phyloP scores from a whole-genome alignment of 2,888 invertebrate genomes.

The Ophraella communa region DNA sequence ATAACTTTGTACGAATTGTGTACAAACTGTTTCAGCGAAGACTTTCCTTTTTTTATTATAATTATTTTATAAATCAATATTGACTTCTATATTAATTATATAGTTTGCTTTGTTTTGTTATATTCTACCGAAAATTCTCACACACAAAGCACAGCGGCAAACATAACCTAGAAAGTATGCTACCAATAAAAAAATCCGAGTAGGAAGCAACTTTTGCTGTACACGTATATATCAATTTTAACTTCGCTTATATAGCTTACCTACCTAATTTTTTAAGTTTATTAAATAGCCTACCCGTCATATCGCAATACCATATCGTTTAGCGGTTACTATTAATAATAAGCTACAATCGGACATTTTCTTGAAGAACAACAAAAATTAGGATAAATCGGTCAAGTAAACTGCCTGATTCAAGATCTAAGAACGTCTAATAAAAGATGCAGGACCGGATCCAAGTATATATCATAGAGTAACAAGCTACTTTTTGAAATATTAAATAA shows the following conservation, averaged over 20 bases:
- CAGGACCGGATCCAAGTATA: background rate
- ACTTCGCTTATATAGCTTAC: background rate
- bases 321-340: constrained; percentile 16
- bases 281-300: background rate
- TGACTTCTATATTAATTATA: no score
- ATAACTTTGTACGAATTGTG: no score
- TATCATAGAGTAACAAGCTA: background rate
- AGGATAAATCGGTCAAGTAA: constrained; percentile 33
- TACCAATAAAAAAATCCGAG: background rate
- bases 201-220: constrained; percentile 12
- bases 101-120: no score
- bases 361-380: constrained; percentile 29
- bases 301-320: constrained; percentile 9
- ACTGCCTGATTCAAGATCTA: constrained; percentile 13
- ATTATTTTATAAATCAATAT: no score
- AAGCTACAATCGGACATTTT: constrained; percentile 12
- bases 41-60: no score
- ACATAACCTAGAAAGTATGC: background rate
- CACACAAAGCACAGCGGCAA: background rate
- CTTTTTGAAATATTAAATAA: background rate
- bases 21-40: no score
- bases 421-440: background rate
- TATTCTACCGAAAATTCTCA: no score
- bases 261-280: background rate
- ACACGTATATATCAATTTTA: background rate